Conservation (phyloP, 1,140 invertebrate species). For the Drosophila paulistorum region DNA sequence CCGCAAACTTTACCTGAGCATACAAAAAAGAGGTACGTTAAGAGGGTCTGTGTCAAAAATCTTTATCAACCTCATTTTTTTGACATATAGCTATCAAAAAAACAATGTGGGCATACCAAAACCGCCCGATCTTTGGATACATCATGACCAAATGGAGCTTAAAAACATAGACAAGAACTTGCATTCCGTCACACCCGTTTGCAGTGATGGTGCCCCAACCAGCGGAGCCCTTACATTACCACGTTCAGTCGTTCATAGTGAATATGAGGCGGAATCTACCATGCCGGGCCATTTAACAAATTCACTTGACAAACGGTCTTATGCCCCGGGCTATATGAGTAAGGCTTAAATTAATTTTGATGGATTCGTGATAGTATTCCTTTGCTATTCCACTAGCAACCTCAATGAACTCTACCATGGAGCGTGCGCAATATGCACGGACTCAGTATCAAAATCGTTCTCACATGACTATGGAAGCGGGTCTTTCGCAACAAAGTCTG, state of each 20-base stretch:
- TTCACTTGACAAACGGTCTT: conserved; percentile 91
- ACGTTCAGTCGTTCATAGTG: conserved; percentile 86
- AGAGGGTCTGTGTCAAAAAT: background rate
- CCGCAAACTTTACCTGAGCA: conserved; percentile 84
- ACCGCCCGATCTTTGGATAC: conserved; percentile 98
- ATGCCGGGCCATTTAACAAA: conserved; percentile 84
- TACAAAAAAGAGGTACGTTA: conserved; percentile 84
- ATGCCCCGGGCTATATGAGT: conserved; percentile 91
- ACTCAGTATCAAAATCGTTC: conserved; percentile 89
- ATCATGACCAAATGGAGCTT: conserved; percentile 98
- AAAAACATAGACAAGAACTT: conserved; percentile 91
- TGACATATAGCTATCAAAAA: conserved; percentile 84
- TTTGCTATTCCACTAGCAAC: conserved; percentile 85
- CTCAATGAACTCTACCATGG: conserved; percentile 87
- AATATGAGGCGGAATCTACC: conserved; percentile 86
- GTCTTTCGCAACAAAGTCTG: conserved; percentile 82
- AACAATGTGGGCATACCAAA: conserved; percentile 88
- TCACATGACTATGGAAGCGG: conserved; percentile 88
- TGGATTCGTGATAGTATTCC: background rate
- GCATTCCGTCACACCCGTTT: conserved; percentile 84
- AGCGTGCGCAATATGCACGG: conserved; percentile 88
- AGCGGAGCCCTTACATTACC: conserved; percentile 87
- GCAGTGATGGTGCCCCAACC: conserved; percentile 85
- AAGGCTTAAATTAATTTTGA: conserved; percentile 69
- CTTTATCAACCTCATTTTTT: background rate